Percentiles rank a stretch among this genome's conserved stretches.
These are phyloP conservation scores for Dufourea novaeangliae DNA, from an alignment of 1,140 invertebrate species.

Conservation along the genomic window DNA sequence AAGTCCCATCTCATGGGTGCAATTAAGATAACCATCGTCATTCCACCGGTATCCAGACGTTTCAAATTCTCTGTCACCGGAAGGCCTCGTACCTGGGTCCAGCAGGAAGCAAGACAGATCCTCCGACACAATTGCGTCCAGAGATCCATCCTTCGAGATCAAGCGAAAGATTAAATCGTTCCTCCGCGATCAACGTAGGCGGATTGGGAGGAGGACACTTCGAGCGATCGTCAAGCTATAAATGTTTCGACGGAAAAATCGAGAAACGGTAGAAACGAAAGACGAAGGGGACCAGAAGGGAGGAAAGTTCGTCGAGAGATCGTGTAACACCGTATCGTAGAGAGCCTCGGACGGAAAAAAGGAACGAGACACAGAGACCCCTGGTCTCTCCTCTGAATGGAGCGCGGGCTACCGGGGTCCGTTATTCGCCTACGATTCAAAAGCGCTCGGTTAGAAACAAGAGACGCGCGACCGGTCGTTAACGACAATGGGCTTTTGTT, in stretches of 20 bases:
- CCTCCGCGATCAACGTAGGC: neutral
- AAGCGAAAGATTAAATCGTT: slow-evolving; percentile 51
- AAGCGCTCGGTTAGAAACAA: slow-evolving; percentile 82
- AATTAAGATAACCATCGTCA: neutral
- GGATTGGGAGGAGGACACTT: slow-evolving; percentile 21
- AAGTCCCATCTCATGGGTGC: neutral
- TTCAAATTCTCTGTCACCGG: slow-evolving; percentile 51
- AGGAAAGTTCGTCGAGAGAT: neutral
- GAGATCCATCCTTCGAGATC: slow-evolving; percentile 4
- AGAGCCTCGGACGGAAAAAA: slow-evolving; percentile 51
- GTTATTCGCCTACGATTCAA: slow-evolving; percentile 82
- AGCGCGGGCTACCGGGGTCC: slow-evolving; percentile 70
- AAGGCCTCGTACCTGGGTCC: slow-evolving; percentile 49
- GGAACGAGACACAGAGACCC: slow-evolving; percentile 41
- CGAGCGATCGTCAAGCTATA: too few relatives aligned
- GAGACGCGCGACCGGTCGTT: slow-evolving; percentile 82
- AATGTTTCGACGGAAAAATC: slow-evolving; percentile 19
- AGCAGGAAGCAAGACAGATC: slow-evolving; percentile 68
- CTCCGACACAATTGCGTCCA: slow-evolving; percentile 46
- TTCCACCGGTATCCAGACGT: neutral
- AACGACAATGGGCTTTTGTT: slow-evolving; percentile 82
- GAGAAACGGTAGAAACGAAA: neutral
- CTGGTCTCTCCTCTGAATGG: slow-evolving; percentile 60
- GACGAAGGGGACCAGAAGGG: neutral
- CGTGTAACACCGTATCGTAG: slow-evolving; percentile 11